Percentiles rank a stretch among this genome's conserved stretches.
phyloP scores from a whole-genome alignment of 1,140 invertebrate genomes.

The Samia ricini region DNA sequence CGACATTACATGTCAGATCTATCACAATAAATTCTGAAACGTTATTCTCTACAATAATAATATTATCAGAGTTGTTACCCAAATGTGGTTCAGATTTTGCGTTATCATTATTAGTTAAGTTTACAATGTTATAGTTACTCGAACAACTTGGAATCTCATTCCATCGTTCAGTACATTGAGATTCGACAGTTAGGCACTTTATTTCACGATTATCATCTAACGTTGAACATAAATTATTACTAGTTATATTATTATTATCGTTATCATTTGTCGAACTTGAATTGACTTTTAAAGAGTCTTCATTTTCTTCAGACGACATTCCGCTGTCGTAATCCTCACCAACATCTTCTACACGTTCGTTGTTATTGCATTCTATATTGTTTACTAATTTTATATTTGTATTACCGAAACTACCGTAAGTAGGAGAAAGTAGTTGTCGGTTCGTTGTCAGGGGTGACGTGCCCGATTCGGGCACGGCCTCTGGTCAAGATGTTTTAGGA shows the following conservation, averaged over 20 bases:
- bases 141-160: constrained; percentile 76
- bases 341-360: constrained; percentile 26
- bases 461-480: constrained; percentile 61
- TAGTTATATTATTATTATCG: constrained; percentile 27
- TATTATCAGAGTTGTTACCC: constrained; percentile 20
- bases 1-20: constrained; percentile 64
- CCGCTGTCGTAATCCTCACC: constrained; percentile 62
- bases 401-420: constrained; percentile 62
- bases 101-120: constrained; percentile 37
- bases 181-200: constrained; percentile 68
- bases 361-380: constrained; percentile 34
- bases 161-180: constrained; percentile 55
- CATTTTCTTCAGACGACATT: constrained; percentile 69
- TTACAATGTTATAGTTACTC: constrained; percentile 52
- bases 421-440: constrained; percentile 32
- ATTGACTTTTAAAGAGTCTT: constrained; percentile 51
- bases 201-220: constrained; percentile 39
- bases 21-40: constrained; percentile 65
- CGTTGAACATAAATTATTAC: constrained; percentile 35
- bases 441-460: constrained; percentile 37
- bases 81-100: constrained; percentile 24
- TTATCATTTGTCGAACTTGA: constrained; percentile 39
- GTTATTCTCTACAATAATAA: constrained; percentile 26
- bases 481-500: constrained; percentile 60
- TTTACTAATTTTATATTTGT: constrained; percentile 41